Conservation (phyloP, 2,797 vertebrate genomes). For the Todus mexicanus region DNA sequence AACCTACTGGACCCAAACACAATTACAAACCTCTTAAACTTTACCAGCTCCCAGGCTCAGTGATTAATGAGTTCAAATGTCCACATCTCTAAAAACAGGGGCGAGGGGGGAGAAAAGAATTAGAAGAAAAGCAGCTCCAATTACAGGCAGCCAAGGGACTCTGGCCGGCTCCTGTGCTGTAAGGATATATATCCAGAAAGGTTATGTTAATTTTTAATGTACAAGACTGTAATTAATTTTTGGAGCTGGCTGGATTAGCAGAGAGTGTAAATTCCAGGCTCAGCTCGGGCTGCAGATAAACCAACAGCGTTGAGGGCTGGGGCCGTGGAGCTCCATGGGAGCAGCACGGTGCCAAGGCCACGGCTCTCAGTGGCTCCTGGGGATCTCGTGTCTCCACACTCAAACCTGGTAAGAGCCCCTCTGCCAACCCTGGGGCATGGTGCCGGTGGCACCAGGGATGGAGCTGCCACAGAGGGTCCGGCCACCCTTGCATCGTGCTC, state of each 20-base stretch:
- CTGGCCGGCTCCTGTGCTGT: slow-evolving; percentile 5
- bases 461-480: fast-evolving
- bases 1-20: background rate
- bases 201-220: slow-evolving; percentile 71
- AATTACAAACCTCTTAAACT: slow-evolving; percentile 28
- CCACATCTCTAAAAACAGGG: slow-evolving; percentile 2
- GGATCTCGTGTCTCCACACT: fast-evolving
- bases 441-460: background rate
- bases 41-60: background rate
- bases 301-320: background rate
- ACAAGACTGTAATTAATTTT: slow-evolving; percentile 68
- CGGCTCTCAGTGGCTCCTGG: fast-evolving
- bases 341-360: background rate
- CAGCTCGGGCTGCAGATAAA: slow-evolving; percentile 6
- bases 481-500: fast-evolving
- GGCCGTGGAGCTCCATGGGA: fast-evolving
- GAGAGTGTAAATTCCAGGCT: slow-evolving; percentile 63
- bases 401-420: background rate
- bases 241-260: slow-evolving; percentile 58
- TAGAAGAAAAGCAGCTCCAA: slow-evolving; percentile 21
- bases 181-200: slow-evolving; percentile 60
- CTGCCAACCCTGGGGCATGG: fast-evolving
- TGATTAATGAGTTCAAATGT: slow-evolving; percentile 38
- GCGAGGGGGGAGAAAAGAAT: background rate
- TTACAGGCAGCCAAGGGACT: slow-evolving; percentile 40